These are phyloP conservation scores for Microtus pennsylvanicus DNA, from an alignment of 2,113 vertebrate species.

Conservation along the genomic window DNA sequence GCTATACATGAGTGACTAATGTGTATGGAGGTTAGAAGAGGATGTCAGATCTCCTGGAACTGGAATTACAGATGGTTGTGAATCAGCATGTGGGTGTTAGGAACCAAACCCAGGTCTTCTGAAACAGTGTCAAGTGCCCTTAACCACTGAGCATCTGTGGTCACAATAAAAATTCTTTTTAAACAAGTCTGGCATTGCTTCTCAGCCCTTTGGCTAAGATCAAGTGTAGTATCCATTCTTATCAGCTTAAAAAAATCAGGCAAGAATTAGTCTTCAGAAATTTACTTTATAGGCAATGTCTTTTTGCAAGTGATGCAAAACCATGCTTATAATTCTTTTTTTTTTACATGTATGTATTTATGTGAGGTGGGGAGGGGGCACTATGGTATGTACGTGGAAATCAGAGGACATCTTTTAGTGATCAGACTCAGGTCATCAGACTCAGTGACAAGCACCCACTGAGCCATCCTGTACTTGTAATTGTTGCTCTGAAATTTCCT, in stretches of 20 bases:
- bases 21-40: background rate
- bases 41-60: background rate
- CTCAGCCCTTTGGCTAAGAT: background rate
- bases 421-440: background rate
- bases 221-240: background rate
- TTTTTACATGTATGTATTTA: background rate
- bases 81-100: background rate
- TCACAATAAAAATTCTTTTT: background rate
- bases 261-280: background rate
- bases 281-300: background rate
- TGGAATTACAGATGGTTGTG: background rate
- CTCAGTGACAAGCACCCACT: background rate
- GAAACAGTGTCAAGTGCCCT: background rate
- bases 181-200: background rate
- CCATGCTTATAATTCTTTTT: background rate
- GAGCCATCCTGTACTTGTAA: background rate
- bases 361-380: background rate
- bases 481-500: background rate
- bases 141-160: background rate
- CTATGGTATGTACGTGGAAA: too few species aligned
- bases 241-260: background rate
- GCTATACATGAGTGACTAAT: background rate
- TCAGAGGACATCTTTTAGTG: background rate
- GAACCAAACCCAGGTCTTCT: background rate
- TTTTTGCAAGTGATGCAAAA: conserved; percentile 7